Conservation (phyloP, 2,797 vertebrate genomes). For the Clarias laeviceps region DNA sequence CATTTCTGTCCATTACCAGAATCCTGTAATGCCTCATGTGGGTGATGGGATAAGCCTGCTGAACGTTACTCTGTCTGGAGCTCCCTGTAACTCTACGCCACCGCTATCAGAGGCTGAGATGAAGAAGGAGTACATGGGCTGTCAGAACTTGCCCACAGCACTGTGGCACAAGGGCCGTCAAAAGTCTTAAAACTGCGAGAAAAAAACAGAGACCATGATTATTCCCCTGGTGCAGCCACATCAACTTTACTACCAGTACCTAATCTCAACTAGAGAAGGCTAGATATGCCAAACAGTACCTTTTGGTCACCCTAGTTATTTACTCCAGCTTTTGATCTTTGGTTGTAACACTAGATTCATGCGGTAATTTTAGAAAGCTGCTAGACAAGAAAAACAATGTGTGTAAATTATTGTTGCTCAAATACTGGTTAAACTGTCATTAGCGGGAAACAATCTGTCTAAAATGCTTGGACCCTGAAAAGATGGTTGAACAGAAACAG, state of each 20-base stretch:
- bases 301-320: conserved; percentile 18
- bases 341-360: conserved; percentile 32
- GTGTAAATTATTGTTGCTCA: conserved; percentile 22
- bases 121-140: conserved; percentile 78
- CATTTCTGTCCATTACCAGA: conserved; percentile 56
- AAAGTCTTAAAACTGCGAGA: conserved; percentile 43
- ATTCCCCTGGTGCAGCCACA: neutral
- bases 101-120: conserved; percentile 77
- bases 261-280: conserved; percentile 19
- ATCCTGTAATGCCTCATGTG: conserved; percentile 55
- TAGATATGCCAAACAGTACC: conserved; percentile 14
- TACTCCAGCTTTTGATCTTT: conserved; percentile 6
- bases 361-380: conserved; percentile 22
- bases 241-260: neutral
- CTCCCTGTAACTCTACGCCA: conserved; percentile 77
- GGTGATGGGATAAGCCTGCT: conserved; percentile 68
- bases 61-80: conserved; percentile 78
- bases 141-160: conserved; percentile 81
- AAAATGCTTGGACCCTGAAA: conserved; percentile 29
- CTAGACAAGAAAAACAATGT: neutral
- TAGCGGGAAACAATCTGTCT: conserved; percentile 3
- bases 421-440: neutral
- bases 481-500: conserved; percentile 37
- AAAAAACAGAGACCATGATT: conserved; percentile 42
- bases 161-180: conserved; percentile 76